phyloP scores from a whole-genome alignment of 2,797 vertebrate species.

The Sebastolobus alascanus region DNA sequence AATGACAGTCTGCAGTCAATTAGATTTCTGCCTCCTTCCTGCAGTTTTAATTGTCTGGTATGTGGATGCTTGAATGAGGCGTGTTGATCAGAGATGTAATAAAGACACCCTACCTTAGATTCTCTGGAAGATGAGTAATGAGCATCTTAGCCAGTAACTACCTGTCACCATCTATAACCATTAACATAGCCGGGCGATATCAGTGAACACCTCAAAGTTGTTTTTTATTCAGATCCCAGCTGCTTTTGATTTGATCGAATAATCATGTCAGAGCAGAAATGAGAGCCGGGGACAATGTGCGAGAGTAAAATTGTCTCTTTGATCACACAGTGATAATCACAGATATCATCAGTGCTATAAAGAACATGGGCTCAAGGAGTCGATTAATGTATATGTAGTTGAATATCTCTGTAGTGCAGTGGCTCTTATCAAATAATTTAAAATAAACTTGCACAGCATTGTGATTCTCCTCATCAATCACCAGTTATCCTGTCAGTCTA shows the following conservation, averaged over 20 bases:
- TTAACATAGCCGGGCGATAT: conserved; percentile 4
- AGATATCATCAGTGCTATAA: conserved; percentile 41
- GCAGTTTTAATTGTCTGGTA: not conserved
- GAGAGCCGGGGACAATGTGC: not conserved
- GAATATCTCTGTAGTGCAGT: conserved; percentile 68
- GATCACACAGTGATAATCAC: conserved; percentile 53
- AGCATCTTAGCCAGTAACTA: not conserved
- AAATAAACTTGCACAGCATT: conserved; percentile 53
- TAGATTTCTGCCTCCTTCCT: not conserved
- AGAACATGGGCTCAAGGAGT: conserved; percentile 33
- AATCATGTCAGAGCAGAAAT: conserved; percentile 25
- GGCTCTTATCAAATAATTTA: conserved; percentile 76
- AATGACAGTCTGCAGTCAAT: not conserved
- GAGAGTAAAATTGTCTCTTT: conserved; percentile 30
- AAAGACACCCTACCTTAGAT: not conserved
- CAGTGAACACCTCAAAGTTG: conserved; percentile 1
- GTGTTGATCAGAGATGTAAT: not conserved
- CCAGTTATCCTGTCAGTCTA: conserved; percentile 57
- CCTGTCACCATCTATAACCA: conserved; percentile 19
- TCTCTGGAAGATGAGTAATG: conserved; percentile 20
- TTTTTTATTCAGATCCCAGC: conserved; percentile 23
- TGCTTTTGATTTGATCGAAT: conserved; percentile 25
- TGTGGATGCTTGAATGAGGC: not conserved
- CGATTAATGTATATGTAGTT: conserved; percentile 56
- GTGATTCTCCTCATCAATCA: conserved; percentile 69